phyloP scores from a whole-genome alignment of 2,888 invertebrate genomes.

The Ormyrus labotus region DNA sequence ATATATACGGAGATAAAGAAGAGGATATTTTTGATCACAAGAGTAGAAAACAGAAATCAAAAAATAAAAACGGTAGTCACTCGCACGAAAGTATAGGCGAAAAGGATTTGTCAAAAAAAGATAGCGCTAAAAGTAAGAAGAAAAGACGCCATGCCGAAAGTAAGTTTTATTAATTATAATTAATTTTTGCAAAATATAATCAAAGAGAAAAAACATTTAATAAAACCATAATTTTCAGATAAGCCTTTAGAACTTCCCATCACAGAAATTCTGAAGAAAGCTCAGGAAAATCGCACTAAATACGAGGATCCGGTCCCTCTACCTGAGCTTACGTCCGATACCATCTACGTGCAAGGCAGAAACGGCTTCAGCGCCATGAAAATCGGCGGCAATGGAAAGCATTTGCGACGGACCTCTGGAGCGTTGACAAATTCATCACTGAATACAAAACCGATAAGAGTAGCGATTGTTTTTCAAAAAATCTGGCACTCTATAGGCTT shows the following conservation, averaged over 20 bases:
- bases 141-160: slow-evolving; percentile 29
- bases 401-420: neutral
- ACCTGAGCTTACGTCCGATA: slow-evolving; percentile 69
- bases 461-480: slow-evolving; percentile 70
- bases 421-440: neutral
- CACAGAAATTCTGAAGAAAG: slow-evolving; percentile 68
- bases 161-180: neutral
- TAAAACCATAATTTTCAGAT: slow-evolving; percentile 7
- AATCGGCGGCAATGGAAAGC: slow-evolving; percentile 57
- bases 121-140: slow-evolving; percentile 10
- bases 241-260: slow-evolving; percentile 68
- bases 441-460: slow-evolving; percentile 63
- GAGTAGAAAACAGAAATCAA: slow-evolving; percentile 33
- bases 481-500: slow-evolving; percentile 67
- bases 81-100: slow-evolving; percentile 33
- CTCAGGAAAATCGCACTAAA: slow-evolving; percentile 66
- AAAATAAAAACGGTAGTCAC: slow-evolving; percentile 47
- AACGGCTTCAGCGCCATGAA: slow-evolving; percentile 71
- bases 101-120: slow-evolving; percentile 42
- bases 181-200: neutral
- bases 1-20: slow-evolving; percentile 47
- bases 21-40: slow-evolving; percentile 36
- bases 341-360: slow-evolving; percentile 71
- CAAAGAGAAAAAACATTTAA: slow-evolving; percentile 11
- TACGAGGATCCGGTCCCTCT: slow-evolving; percentile 67